Conservation (phyloP, 1,140 invertebrate species). For the Listronotus bonariensis region DNA sequence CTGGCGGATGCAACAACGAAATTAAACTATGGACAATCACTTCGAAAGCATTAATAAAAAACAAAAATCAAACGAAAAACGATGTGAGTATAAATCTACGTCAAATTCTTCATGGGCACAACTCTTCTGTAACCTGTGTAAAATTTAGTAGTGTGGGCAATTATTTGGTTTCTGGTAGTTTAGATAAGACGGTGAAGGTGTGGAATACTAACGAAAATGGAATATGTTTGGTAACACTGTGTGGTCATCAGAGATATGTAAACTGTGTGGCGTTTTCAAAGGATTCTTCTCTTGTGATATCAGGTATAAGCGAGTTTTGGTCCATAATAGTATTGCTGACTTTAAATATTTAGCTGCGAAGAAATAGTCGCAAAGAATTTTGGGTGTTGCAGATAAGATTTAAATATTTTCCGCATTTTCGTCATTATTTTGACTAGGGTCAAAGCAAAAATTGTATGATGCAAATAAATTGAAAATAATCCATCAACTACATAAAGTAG, state of each 20-base stretch:
- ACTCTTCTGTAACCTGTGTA: conserved; percentile 65
- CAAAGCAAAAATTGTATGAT: too few species aligned
- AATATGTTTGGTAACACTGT: conserved; percentile 55
- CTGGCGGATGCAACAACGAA: conserved; percentile 73
- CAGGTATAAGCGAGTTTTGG: conserved; percentile 56
- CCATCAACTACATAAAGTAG: too few species aligned
- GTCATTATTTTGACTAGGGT: too few species aligned
- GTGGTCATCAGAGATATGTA: conserved; percentile 72
- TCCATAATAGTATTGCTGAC: too few species aligned
- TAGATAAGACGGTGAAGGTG: conserved; percentile 72
- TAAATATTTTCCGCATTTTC: too few species aligned
- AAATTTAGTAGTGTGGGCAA: conserved; percentile 65
- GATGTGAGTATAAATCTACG: conserved; percentile 42
- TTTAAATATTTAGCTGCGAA: too few species aligned
- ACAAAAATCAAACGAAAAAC: conserved; percentile 37
- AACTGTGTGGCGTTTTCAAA: conserved; percentile 73
- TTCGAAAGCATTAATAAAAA: conserved; percentile 48
- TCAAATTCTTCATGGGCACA: conserved; percentile 52
- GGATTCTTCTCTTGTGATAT: conserved; percentile 66
- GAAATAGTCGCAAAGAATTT: too few species aligned
- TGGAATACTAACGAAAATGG: conserved; percentile 65
- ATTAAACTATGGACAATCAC: conserved; percentile 75
- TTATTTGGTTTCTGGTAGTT: conserved; percentile 66
- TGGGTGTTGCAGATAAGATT: too few species aligned
- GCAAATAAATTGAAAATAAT: too few species aligned